Conservation (phyloP, 2,797 vertebrate species). For the Champsocephalus esox region DNA sequence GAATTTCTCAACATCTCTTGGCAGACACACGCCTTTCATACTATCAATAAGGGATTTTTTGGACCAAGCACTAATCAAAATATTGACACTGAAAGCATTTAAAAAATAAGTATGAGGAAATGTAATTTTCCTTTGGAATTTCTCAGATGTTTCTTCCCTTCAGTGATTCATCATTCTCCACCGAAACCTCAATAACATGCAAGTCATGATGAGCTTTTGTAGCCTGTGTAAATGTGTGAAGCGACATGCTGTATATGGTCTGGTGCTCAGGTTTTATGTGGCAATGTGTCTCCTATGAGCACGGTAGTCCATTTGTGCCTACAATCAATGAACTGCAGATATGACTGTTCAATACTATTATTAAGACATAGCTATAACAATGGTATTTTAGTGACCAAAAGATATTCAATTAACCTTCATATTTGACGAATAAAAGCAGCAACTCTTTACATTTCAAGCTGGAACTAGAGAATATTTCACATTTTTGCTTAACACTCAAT, state of each 20-base stretch:
- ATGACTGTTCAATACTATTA: not conserved
- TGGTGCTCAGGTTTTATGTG: not conserved
- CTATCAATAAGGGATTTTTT: not conserved
- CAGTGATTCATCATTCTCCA: slow-evolving; percentile 5
- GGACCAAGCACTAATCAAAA: not conserved
- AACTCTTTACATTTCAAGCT: not conserved
- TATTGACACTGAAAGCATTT: not conserved
- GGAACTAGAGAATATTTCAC: not conserved
- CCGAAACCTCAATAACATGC: not conserved
- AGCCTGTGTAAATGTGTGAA: not conserved
- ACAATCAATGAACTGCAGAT: not conserved
- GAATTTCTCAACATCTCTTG: too few relatives aligned
- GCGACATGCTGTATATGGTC: not conserved
- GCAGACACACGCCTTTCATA: not conserved
- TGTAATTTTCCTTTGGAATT: not conserved
- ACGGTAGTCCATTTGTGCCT: not conserved
- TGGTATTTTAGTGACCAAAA: not conserved
- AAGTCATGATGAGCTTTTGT: not conserved
- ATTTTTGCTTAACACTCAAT: not conserved
- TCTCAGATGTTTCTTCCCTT: not conserved
- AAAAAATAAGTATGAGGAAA: slow-evolving; percentile 16
- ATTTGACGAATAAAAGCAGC: not conserved
- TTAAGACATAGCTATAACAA: not conserved
- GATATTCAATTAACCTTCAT: not conserved
- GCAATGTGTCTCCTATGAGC: not conserved